phyloP scores from a whole-genome alignment of 2,888 invertebrate species.

The Melieria crassipennis region DNA sequence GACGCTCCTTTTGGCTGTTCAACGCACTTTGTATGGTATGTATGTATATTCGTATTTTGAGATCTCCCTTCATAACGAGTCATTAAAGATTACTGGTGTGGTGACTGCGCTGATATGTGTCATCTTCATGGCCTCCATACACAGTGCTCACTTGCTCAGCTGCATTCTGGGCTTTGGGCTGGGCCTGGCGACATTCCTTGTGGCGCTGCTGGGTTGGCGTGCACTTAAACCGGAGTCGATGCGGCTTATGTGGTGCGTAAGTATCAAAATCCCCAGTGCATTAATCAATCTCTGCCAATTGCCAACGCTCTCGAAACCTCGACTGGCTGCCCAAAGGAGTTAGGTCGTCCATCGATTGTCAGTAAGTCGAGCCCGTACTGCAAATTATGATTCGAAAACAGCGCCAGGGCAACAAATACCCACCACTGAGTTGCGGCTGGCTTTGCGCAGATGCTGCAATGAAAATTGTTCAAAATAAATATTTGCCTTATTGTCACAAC shows the following conservation, averaged over 20 bases:
- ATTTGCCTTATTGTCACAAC: no score
- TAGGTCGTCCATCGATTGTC: no score
- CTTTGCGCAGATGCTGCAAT: no score
- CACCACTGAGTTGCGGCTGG: no score
- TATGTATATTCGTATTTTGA: conserved; percentile 4
- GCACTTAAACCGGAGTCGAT: conserved; percentile 14
- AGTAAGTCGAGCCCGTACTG: no score
- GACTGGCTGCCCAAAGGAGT: no score
- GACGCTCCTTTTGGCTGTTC: neutral
- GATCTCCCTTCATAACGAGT: neutral
- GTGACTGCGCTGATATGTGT: conserved; percentile 15
- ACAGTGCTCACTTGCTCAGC: conserved; percentile 19
- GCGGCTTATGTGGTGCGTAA: conserved; percentile 29
- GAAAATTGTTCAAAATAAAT: no score
- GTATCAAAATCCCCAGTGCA: neutral
- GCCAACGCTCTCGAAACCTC: no score
- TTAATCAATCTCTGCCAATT: neutral
- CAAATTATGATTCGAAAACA: no score
- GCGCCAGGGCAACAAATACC: no score
- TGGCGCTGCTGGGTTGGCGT: conserved; percentile 21
- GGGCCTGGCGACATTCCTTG: conserved; percentile 15
- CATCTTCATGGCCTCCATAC: conserved; percentile 13
- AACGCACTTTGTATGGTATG: conserved; percentile 30
- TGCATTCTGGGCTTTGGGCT: conserved; percentile 23
- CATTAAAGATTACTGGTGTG: conserved; percentile 27